Base-by-base conservation (phyloP, 2,797 vertebrate species). In the Acrossocheilus fasciatus region DNA sequence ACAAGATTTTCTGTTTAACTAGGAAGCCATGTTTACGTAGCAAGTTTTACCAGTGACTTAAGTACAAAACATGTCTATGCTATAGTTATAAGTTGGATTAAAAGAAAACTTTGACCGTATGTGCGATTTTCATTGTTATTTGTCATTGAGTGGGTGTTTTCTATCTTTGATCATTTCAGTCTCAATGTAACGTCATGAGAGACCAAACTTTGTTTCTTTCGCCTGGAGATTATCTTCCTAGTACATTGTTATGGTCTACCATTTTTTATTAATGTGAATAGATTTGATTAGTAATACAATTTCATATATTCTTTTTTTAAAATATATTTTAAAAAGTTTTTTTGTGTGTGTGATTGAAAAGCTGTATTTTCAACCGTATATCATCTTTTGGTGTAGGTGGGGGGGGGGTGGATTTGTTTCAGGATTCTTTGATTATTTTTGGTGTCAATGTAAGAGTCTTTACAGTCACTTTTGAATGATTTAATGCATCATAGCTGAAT, bases 1-100 rank as follows among this genome's bases (percentile, higher is more conserved):
- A 70, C 66, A 7, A 12, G 4, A 20, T 92, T 75, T 93, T 92
- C 92, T 83, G 86, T 90, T 91, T 88, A 80, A 23, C 41, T 47
- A 26, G 66, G 39, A 85, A 85, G 47, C 62, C 47, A 57, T 78
- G 64, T 59, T 43, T 30, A 15, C 70, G 23, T 77, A 43, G 23
- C 18, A 12, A 15, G 14, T 43, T 69, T 78, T 68, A 43, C 17
- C 45, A 5, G 36, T 17, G 23, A 6, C 12, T 59, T 64, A 20
- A 45, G 39, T 69, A 69, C 7, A 57, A 50, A 69, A 41, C 62
- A 64, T 85, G 47, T 70, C 74, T 78, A 57, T 85, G 74, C 83
- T 34, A 45, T 54, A 85, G 74, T 70, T 68, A 52, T 26, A 59
- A 52, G 2, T 84, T 78, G n/a, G 6, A 85, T 70, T 85, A 78